These are phyloP conservation scores for Anas acuta DNA, from an alignment of 2,797 vertebrate genomes.

Conservation along the genomic window DNA sequence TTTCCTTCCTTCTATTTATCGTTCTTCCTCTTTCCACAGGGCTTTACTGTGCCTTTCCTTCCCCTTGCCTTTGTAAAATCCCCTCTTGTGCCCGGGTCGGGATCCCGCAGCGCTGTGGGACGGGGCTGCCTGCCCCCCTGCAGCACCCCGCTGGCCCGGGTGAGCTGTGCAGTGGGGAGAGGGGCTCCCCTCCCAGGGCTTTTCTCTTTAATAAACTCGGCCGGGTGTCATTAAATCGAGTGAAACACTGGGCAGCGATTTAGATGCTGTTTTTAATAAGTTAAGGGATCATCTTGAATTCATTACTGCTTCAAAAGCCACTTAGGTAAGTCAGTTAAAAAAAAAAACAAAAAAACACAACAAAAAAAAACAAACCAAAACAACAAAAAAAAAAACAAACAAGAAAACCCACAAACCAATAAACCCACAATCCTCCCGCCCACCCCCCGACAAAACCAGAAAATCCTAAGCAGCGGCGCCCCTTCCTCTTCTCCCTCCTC, in stretches of 20 bases:
- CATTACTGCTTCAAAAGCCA: conserved; percentile 60
- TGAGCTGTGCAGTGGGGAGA: neutral
- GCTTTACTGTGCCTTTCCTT: neutral
- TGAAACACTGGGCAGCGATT: conserved; percentile 16
- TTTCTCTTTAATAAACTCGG: conserved; percentile 20
- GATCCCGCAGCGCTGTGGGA: neutral
- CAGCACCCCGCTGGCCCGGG: neutral
- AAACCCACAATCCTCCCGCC: neutral
- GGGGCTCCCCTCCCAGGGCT: neutral
- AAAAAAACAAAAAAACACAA: neutral
- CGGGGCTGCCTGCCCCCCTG: neutral
- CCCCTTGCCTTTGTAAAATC: neutral
- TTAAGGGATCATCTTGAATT: conserved; percentile 63
- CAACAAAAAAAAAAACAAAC: neutral
- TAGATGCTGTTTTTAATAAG: conserved; percentile 62
- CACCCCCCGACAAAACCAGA: neutral
- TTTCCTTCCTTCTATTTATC: neutral
- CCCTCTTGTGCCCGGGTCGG: neutral
- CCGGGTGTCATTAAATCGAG: conserved; percentile 3
- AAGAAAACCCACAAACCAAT: conserved; percentile 22
- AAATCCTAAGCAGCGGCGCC: neutral
- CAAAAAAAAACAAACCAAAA: neutral
- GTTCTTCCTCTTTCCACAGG: neutral
- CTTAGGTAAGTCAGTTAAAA: conserved; percentile 40
- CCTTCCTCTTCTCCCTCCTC: neutral